Evolutionary conservation across 2,797 vertebrate species (phyloP).

Genomic region (Diceros bicornis): DNA sequence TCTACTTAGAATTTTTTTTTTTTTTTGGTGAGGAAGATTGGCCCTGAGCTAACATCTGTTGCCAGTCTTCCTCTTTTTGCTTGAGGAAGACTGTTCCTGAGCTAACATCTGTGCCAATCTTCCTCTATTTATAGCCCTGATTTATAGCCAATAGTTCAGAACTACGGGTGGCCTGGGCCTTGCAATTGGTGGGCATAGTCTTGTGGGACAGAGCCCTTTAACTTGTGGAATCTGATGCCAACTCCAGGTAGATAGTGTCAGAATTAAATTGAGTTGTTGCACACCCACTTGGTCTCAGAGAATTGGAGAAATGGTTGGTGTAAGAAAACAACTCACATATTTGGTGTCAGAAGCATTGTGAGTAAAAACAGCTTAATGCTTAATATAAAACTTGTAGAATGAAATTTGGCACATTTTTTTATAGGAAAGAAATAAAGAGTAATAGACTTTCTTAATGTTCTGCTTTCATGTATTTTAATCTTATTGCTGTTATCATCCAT

Average conservation of each 20-base stretch:
- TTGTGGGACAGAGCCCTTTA: background rate
- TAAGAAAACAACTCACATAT: background rate
- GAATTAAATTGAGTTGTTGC: background rate
- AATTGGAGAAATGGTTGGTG: background rate
- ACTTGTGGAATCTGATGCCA: background rate
- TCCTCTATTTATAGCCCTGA: background rate
- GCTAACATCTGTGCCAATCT: too few relatives aligned
- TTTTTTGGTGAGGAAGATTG: too few relatives aligned
- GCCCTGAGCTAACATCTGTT: too few relatives aligned
- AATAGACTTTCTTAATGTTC: background rate
- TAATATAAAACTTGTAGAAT: slow-evolving; percentile 29
- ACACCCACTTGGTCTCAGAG: background rate
- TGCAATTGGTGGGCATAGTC: background rate
- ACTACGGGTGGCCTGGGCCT: background rate
- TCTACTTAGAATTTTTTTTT: background rate
- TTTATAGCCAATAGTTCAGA: background rate
- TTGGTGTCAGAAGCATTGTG: background rate
- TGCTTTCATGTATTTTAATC: slow-evolving; percentile 52
- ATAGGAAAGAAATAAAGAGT: slow-evolving; percentile 31
- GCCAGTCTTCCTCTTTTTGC: too few relatives aligned
- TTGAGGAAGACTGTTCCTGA: too few relatives aligned
- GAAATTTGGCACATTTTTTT: slow-evolving; percentile 32
- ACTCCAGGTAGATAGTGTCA: background rate
- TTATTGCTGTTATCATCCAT: background rate
- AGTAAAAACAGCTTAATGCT: slow-evolving; percentile 8